These are phyloP conservation scores for Pachyramphus minor DNA, from an alignment of 2,113 vertebrate species.

Conservation along the genomic window DNA sequence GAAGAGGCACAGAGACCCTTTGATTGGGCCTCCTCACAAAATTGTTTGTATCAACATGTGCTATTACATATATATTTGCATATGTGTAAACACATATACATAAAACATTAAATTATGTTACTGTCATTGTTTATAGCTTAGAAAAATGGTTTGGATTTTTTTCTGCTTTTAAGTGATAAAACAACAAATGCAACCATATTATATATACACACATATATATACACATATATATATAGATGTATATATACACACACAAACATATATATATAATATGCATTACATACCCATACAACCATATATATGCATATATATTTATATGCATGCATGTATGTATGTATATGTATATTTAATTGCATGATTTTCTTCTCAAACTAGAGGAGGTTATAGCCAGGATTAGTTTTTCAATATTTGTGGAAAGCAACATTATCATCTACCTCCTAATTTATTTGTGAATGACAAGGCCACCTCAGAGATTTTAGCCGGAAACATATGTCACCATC, in stretches of 20 bases:
- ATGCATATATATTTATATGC: background rate
- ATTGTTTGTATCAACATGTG: background rate
- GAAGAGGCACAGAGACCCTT: background rate
- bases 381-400: background rate
- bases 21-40: background rate
- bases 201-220: background rate
- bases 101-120: rapidly evolving
- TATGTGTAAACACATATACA: background rate
- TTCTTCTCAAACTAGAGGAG: background rate
- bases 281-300: background rate
- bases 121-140: background rate
- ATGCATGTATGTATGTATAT: rapidly evolving
- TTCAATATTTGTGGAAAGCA: background rate
- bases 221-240: background rate
- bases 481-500: background rate
- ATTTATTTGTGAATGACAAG: rapidly evolving
- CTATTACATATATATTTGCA: background rate
- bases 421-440: background rate
- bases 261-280: background rate
- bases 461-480: background rate
- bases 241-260: background rate
- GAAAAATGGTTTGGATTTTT: background rate
- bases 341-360: background rate
- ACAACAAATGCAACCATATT: background rate
- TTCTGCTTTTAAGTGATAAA: background rate